Base-by-base conservation (phyloP, 2,888 invertebrate species). In the Trimorus sp. region DNA sequence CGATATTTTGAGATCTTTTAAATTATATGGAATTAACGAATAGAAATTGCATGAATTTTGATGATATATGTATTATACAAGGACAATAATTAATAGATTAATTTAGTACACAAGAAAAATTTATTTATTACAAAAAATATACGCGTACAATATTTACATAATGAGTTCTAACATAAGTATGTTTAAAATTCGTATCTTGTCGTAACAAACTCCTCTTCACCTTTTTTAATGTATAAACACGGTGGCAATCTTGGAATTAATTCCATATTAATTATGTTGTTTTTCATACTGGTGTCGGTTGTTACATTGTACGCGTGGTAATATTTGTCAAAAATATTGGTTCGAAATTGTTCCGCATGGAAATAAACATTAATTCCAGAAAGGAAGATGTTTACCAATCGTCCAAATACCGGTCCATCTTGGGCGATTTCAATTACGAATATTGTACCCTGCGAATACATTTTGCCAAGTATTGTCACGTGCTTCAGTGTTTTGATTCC, bases 251-350 rank as follows among this genome's bases (percentile, higher is more conserved):
- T 58, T 14, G 58, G 38, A 7, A 58, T 38, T 14, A 38, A 58
- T 7, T 12, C 2, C 14, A 58, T 53, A 40, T 71, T 60, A 36
- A 71, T 71, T 14, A 60, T 49, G 15, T 53, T 14, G 12, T 48
- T n/a, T n/a, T n/a, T n/a, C n/a, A n/a, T 8, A 11, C 12, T 38
- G 36, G 16, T 59, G 14, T 37, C 7, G 11, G 40, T 36, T 40
- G n/a, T 26, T n/a, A 60, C 53, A 53, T 49, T 53, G 14, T 42
- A 75, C 4, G 75, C 66, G 12, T 75, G 59, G n/a, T 40, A 75
- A 26, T 60, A 58, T 48, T 14, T 7, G 53, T 75, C 59, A 11
- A 68, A 75, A 49, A 26, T 66, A 59, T 60, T 51, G 5, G 75
- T 68, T 0, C n/a, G 7, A 15, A 59, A 60, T 53, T 60, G 16